Conservation (phyloP, 2,113 vertebrate genomes). For the Mesoclemmys tuberculata region DNA sequence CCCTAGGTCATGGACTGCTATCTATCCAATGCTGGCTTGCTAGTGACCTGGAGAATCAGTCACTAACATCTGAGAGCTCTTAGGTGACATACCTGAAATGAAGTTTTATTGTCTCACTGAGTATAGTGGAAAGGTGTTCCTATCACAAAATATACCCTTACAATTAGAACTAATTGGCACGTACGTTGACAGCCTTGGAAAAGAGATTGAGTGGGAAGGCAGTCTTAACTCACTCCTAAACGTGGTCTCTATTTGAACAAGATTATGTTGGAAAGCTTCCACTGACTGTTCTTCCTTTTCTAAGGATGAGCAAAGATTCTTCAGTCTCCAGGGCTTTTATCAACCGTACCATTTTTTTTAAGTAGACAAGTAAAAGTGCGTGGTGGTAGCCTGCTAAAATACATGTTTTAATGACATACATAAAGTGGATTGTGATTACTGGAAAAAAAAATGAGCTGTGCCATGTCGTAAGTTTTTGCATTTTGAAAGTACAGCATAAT, state of each 20-base stretch:
- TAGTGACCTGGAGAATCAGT: neutral
- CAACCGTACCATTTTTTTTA: neutral
- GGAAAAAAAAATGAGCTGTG: neutral
- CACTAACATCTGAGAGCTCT: neutral
- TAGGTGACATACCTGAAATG: neutral
- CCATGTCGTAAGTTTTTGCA: neutral
- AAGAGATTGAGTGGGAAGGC: neutral
- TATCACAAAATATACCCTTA: neutral
- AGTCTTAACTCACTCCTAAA: neutral
- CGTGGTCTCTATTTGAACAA: neutral
- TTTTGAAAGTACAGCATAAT: neutral
- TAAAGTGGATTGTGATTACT: neutral
- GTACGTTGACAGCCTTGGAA: neutral
- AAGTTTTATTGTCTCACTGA: neutral
- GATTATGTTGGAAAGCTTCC: neutral
- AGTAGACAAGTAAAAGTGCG: neutral
- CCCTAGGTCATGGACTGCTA: neutral
- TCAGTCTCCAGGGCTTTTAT: neutral
- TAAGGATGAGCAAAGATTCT: neutral
- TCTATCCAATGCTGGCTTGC: neutral
- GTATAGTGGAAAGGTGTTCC: neutral
- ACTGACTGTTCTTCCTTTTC: neutral
- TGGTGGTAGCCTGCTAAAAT: neutral
- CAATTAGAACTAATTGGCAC: neutral
- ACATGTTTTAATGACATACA: neutral